A percentile compares a stretch with the other conserved stretches of the same genome.
Conservation (phyloP, 1,140 invertebrate genomes). For the Nymphalis io region DNA sequence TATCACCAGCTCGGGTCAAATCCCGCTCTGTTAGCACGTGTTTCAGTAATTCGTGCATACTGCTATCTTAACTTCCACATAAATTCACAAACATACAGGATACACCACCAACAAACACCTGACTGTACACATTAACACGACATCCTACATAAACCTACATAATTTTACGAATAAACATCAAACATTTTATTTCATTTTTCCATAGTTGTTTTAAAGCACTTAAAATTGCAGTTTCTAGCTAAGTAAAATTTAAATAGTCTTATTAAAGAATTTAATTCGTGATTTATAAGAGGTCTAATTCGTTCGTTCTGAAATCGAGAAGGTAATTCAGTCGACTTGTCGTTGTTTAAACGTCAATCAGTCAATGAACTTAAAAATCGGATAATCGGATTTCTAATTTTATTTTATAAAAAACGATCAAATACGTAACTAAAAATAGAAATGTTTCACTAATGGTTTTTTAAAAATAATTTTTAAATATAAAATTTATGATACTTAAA, state of each 20-base stretch:
- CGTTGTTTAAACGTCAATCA: slow-evolving; percentile 33
- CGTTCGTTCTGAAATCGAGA: slow-evolving; percentile 31
- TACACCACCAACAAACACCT: slow-evolving; percentile 37
- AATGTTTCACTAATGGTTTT: no score
- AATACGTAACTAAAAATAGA: no score
- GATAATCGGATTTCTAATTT: slow-evolving; percentile 5
- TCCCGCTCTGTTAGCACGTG: slow-evolving; percentile 93
- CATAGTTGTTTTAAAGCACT: slow-evolving; percentile 25
- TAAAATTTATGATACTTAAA: neutral
- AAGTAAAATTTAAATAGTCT: slow-evolving; percentile 15
- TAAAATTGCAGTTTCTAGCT: slow-evolving; percentile 14
- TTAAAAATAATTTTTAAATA: no score
- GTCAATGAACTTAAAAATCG: slow-evolving; percentile 28
- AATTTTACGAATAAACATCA: slow-evolving; percentile 7
- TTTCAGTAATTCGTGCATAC: slow-evolving; percentile 93
- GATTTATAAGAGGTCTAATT: slow-evolving; percentile 17
- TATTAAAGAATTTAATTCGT: slow-evolving; percentile 8
- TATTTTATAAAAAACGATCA: no score
- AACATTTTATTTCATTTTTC: slow-evolving; percentile 6
- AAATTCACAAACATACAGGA: slow-evolving; percentile 22
- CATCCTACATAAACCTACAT: slow-evolving; percentile 33
- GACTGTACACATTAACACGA: slow-evolving; percentile 38
- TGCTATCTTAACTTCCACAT: slow-evolving; percentile 30
- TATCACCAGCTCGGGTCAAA: slow-evolving; percentile 93
- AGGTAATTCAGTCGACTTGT: slow-evolving; percentile 34